A percentile compares a stretch with the other conserved stretches of the same genome.
Conservation (phyloP, 53 echinoderm and acorn worm species). For the Pentamera pediparva region DNA sequence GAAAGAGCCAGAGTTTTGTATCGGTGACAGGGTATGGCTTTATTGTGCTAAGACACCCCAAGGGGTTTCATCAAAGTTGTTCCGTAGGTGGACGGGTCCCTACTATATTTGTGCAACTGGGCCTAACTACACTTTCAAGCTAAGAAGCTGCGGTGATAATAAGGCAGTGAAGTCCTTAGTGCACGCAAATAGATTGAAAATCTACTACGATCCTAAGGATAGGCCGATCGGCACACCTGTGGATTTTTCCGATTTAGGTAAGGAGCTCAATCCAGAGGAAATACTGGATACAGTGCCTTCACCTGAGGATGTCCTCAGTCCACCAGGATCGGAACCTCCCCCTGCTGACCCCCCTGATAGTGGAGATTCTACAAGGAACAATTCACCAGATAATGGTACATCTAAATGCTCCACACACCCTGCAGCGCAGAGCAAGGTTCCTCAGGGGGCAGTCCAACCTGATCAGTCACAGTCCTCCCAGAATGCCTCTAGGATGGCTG, state of each 20-base stretch:
- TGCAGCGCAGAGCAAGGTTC: not conserved
- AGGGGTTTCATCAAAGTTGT: conserved; percentile 19
- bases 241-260: not conserved
- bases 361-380: not conserved
- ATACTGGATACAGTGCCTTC: not conserved
- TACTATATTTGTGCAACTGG: conserved; percentile 10
- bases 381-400: not conserved
- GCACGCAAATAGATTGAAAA: conserved; percentile 10
- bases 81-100: conserved; percentile 4
- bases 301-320: not conserved
- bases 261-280: not conserved
- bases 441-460: not conserved
- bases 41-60: not conserved
- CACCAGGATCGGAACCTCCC: not conserved
- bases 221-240: not conserved
- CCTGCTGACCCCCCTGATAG: not conserved
- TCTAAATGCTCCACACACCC: not conserved
- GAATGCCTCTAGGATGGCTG: not conserved
- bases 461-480: too few species aligned
- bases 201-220: not conserved
- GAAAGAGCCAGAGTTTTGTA: not conserved
- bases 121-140: conserved; percentile 17
- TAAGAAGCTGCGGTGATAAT: not conserved
- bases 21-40: conserved; percentile 14
- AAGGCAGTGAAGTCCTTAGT: conserved; percentile 1